Conservation (phyloP, 2,888 invertebrate genomes). For the Chironomus riparius region DNA sequence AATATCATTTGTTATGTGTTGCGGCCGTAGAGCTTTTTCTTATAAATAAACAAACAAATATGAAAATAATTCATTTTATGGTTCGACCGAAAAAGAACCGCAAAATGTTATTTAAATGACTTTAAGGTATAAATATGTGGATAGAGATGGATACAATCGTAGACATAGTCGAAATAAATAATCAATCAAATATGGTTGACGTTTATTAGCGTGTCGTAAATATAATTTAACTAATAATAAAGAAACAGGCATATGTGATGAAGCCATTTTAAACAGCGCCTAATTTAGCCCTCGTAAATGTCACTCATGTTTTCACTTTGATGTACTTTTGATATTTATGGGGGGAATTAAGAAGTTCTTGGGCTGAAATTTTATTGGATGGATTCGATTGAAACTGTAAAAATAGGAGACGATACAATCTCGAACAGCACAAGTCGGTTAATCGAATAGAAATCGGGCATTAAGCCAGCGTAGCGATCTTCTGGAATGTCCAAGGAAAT, state of each 20-base stretch:
- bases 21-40: neutral
- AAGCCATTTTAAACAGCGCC: neutral
- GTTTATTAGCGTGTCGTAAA: conserved; percentile 17
- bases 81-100: neutral
- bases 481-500: no score
- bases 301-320: neutral
- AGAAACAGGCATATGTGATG: neutral
- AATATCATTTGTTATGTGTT: neutral
- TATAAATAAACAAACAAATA: conserved; percentile 10
- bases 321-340: neutral
- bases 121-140: no score
- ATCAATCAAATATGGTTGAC: conserved; percentile 14
- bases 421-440: no score
- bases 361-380: no score
- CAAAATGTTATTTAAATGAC: neutral
- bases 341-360: no score
- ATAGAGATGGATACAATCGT: no score
- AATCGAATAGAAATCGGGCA: no score
- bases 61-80: neutral
- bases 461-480: no score
- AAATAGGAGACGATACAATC: no score
- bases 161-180: neutral
- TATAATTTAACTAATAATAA: neutral
- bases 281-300: conserved; percentile 19
- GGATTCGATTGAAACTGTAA: no score